A percentile compares a stretch with the other conserved stretches of the same genome.
Evolutionary conservation across 2,113 vertebrate species (phyloP).

Genomic region (Cryptotis parvus): DNA sequence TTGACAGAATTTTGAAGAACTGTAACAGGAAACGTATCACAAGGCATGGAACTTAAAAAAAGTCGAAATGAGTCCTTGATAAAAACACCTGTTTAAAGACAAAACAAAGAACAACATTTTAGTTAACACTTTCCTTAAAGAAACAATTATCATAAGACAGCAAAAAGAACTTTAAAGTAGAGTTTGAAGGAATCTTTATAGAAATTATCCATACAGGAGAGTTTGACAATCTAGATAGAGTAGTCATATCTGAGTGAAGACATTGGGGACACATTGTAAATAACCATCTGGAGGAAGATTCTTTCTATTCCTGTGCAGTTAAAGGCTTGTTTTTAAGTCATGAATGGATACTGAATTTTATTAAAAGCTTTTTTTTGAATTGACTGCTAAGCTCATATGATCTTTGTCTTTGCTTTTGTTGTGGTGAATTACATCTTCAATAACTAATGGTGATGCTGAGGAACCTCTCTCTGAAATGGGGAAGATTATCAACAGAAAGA

Average conservation of each 20-base stretch:
- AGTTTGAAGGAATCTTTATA: neutral
- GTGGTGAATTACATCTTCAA: too few species aligned
- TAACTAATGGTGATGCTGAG: neutral
- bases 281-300: too few species aligned
- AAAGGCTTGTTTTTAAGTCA: too few species aligned
- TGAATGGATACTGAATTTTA: too few species aligned
- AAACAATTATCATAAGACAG: neutral
- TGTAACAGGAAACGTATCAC: constrained; percentile 90
- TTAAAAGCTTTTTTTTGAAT: neutral
- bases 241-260: neutral
- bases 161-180: constrained; percentile 21
- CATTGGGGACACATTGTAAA: neutral
- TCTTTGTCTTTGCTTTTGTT: too few species aligned
- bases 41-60: constrained; percentile 93
- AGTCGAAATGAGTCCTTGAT: constrained; percentile 90
- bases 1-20: constrained; percentile 94
- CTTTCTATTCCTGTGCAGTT: too few species aligned
- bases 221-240: neutral
- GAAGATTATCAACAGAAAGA: neutral
- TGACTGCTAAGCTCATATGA: neutral
- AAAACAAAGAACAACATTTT: constrained; percentile 27
- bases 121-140: constrained; percentile 16
- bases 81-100: constrained; percentile 82
- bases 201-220: neutral
- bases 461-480: neutral